phyloP scores from a whole-genome alignment of 2,113 vertebrate genomes.

The Kryptolebias marmoratus region DNA sequence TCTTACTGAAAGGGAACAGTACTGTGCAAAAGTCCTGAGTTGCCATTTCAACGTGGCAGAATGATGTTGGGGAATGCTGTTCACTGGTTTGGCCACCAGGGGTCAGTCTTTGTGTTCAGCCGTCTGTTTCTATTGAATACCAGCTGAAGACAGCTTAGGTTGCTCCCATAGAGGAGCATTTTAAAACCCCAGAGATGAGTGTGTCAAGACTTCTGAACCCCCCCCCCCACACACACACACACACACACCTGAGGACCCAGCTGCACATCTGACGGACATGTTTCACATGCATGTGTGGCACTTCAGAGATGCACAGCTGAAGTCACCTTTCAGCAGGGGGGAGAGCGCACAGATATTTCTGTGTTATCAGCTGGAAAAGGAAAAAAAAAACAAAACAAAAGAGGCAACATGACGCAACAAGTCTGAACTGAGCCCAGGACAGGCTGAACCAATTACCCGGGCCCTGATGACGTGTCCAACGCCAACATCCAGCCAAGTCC shows the following conservation, averaged over 20 bases:
- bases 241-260: background rate
- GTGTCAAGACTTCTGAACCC: too few relatives aligned
- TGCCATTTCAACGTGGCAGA: too few relatives aligned
- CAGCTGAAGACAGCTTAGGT: background rate
- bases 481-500: slow-evolving; percentile 46
- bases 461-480: slow-evolving; percentile 67
- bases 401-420: slow-evolving; percentile 56
- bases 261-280: background rate
- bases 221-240: too few relatives aligned
- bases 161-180: background rate
- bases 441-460: slow-evolving; percentile 71
- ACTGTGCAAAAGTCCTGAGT: too few relatives aligned
- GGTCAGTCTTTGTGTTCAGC: slow-evolving; percentile 24
- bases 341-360: slow-evolving; percentile 43
- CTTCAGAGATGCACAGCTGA: slow-evolving; percentile 33
- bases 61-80: background rate
- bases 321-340: slow-evolving; percentile 12
- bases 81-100: slow-evolving; percentile 43
- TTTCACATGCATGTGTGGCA: background rate
- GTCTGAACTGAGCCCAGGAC: slow-evolving; percentile 54
- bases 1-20: too few relatives aligned
- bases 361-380: slow-evolving; percentile 48
- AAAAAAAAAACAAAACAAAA: slow-evolving; percentile 28
- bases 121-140: slow-evolving; percentile 17
- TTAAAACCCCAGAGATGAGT: background rate